Percentiles rank a stretch among this genome's conserved stretches.
Evolutionary conservation across 2,113 vertebrate genomes (phyloP).

Genomic region (Gorilla gorilla): DNA sequence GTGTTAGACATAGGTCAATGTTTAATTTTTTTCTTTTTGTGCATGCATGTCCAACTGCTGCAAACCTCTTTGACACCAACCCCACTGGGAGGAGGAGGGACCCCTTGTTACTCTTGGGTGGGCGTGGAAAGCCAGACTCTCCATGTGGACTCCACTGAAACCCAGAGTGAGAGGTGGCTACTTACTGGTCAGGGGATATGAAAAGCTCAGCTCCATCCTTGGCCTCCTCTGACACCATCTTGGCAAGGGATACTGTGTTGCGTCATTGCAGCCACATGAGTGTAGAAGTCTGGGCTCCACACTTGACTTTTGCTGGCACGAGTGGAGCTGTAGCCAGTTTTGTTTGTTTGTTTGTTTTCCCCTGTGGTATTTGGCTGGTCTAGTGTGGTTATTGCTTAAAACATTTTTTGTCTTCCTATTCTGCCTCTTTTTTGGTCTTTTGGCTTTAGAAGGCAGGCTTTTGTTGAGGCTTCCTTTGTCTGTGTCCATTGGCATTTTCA

Average conservation of each 20-base stretch:
- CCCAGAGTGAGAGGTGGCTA: not conserved
- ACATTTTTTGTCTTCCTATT: not conserved
- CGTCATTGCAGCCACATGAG: not conserved
- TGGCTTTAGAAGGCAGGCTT: not conserved
- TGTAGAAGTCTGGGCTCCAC: not conserved
- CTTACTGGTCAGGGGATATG: not conserved
- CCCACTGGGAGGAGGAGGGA: fast-evolving
- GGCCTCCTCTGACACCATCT: not conserved
- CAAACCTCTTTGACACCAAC: not conserved
- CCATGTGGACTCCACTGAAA: not conserved
- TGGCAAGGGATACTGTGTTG: too few species aligned
- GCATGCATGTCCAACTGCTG: not conserved
- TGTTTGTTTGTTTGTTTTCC: too few species aligned
- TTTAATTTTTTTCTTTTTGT: not conserved
- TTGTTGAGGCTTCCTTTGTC: not conserved
- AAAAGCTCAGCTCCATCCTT: not conserved
- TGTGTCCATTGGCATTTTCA: not conserved
- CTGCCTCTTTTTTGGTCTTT: not conserved
- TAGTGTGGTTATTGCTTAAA: not conserved
- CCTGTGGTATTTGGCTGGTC: not conserved
- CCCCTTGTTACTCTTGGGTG: not conserved
- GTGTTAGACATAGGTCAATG: not conserved
- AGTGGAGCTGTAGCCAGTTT: not conserved
- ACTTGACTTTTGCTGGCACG: not conserved
- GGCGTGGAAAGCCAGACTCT: not conserved